Conservation (phyloP, 2,797 vertebrate species). For the Catamblyrhynchus diadema region DNA sequence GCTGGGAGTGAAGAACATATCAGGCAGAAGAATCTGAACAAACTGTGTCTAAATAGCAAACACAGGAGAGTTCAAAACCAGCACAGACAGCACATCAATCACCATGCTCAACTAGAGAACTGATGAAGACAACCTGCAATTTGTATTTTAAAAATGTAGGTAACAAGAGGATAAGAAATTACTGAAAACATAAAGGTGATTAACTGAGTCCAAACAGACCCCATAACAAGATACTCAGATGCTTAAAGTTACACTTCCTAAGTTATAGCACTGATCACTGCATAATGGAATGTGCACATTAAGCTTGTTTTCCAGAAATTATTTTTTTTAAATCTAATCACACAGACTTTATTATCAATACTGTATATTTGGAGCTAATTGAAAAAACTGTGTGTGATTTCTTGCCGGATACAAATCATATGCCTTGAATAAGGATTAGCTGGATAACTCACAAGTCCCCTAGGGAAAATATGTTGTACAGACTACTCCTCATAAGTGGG, state of each 20-base stretch:
- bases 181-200: background rate
- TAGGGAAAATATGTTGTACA: constrained; percentile 60
- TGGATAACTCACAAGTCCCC: constrained; percentile 43
- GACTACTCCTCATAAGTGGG: constrained; percentile 49
- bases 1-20: background rate
- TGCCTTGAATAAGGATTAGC: constrained; percentile 49
- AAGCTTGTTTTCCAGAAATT: background rate
- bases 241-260: background rate
- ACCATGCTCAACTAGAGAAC: background rate
- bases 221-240: background rate
- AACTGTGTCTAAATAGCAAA: background rate
- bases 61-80: background rate
- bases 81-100: background rate
- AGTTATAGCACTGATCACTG: background rate
- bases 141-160: background rate
- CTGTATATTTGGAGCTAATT: background rate
- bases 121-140: background rate
- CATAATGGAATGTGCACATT: background rate
- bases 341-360: constrained; percentile 8
- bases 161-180: background rate
- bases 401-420: constrained; percentile 32
- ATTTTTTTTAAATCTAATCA: background rate
- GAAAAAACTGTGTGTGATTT: constrained; percentile 14
- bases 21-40: background rate
- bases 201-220: background rate